Percentiles rank a stretch among this genome's conserved stretches.
Conservation (phyloP, 1,140 invertebrate species). For the Bombus consobrinus region DNA sequence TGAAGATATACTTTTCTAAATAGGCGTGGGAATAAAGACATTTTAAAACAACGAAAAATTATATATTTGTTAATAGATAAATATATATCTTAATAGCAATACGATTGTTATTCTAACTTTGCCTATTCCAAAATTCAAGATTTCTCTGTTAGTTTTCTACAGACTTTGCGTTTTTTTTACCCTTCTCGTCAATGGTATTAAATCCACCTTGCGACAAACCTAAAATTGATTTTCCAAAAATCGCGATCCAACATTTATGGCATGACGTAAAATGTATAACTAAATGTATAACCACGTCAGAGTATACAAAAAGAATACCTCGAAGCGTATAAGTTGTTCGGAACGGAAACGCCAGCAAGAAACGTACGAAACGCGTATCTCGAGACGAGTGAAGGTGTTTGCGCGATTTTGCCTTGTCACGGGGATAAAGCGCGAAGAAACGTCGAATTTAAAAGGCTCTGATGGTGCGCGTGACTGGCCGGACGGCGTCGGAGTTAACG, state of each 20-base stretch:
- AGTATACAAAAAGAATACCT: not conserved
- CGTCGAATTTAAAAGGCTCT: slow-evolving; percentile 49
- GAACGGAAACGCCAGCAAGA: too few relatives aligned
- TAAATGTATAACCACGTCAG: not conserved
- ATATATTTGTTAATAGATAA: too few relatives aligned
- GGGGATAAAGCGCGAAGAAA: not conserved
- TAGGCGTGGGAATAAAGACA: too few relatives aligned
- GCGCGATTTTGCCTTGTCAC: not conserved
- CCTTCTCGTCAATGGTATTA: not conserved
- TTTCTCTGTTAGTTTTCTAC: too few relatives aligned
- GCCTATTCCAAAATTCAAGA: too few relatives aligned
- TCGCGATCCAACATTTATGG: not conserved
- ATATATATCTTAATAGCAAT: too few relatives aligned
- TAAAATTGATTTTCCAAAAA: not conserved
- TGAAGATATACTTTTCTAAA: too few relatives aligned
- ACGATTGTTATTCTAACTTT: too few relatives aligned
- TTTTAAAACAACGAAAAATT: too few relatives aligned
- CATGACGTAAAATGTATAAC: not conserved
- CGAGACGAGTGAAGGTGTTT: slow-evolving; percentile 6
- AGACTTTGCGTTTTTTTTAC: too few relatives aligned
- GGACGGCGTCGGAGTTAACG: slow-evolving; percentile 56
- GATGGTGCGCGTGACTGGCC: slow-evolving; percentile 45
- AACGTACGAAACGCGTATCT: not conserved
- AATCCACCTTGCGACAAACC: not conserved
- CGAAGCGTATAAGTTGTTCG: not conserved